A percentile compares a stretch with the other conserved stretches of the same genome.
Conservation (phyloP, 2,113 vertebrate species). For the Scatophagus argus region DNA sequence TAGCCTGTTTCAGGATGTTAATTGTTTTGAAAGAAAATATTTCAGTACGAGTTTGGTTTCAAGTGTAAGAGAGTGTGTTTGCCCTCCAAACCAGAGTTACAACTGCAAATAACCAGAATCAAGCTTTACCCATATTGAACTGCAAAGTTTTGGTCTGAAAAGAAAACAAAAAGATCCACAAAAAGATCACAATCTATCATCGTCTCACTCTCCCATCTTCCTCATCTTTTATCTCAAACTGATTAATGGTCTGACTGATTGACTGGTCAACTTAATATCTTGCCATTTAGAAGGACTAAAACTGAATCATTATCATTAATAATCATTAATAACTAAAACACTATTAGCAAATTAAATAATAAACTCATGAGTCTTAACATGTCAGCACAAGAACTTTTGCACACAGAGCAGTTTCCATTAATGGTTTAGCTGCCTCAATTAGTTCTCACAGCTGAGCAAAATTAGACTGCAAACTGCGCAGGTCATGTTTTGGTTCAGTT, state of each 20-base stretch:
- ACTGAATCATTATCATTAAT: neutral
- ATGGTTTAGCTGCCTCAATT: neutral
- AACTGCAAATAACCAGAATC: neutral
- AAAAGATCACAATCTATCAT: conserved; percentile 8
- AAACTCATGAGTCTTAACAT: neutral
- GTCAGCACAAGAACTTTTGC: neutral
- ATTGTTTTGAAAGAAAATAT: conserved; percentile 3
- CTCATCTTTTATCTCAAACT: conserved; percentile 12
- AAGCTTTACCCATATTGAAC: neutral
- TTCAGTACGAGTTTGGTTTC: neutral
- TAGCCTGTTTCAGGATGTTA: neutral
- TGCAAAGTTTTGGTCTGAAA: neutral
- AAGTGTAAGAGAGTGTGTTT: neutral
- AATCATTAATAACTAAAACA: conserved; percentile 36
- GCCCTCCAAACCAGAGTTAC: neutral
- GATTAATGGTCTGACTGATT: conserved; percentile 40
- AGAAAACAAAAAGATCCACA: neutral
- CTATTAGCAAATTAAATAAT: neutral
- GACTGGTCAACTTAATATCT: conserved; percentile 23
- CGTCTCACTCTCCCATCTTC: neutral
- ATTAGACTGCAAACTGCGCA: neutral
- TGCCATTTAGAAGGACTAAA: neutral
- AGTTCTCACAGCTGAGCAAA: neutral
- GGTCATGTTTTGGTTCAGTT: neutral
- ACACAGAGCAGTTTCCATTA: neutral